Evolutionary conservation across 2,888 invertebrate species (phyloP).

Genomic region (Endotricha flammealis): DNA sequence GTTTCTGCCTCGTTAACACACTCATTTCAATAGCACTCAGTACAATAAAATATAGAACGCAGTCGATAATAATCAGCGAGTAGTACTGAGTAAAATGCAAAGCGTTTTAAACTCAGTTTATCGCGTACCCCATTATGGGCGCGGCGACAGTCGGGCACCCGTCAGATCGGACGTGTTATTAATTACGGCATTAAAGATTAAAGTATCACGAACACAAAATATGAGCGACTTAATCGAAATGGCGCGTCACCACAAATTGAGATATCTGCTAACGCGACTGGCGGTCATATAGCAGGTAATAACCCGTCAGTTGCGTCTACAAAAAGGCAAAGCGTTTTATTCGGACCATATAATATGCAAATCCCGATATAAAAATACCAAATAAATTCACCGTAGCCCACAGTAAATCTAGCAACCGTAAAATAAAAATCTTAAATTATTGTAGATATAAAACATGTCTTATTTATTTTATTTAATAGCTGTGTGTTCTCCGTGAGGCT

Average conservation of each 20-base stretch:
- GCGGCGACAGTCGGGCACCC: conserved; percentile 22
- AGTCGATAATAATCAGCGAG: conserved; percentile 18
- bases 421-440: conserved; percentile 59
- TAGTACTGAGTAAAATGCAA: conserved; percentile 14
- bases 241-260: conserved; percentile 27
- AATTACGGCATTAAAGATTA: conserved; percentile 24
- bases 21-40: conserved; percentile 40
- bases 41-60: conserved; percentile 31
- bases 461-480: conserved; percentile 50
- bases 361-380: conserved; percentile 38
- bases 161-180: conserved; percentile 24
- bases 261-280: conserved; percentile 21
- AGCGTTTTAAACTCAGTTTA: conserved; percentile 19
- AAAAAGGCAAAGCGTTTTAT: conserved; percentile 20
- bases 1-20: conserved; percentile 52
- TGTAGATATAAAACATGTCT: conserved; percentile 55
- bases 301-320: conserved; percentile 13
- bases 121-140: conserved; percentile 19
- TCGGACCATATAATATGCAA: conserved; percentile 47
- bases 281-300: conserved; percentile 14
- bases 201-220: conserved; percentile 23
- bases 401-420: conserved; percentile 55
- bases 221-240: conserved; percentile 26
- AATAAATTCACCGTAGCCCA: conserved; percentile 44
- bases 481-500: conserved; percentile 56